Conservation (phyloP, 2,113 vertebrate genomes). For the Theropithecus gelada region DNA sequence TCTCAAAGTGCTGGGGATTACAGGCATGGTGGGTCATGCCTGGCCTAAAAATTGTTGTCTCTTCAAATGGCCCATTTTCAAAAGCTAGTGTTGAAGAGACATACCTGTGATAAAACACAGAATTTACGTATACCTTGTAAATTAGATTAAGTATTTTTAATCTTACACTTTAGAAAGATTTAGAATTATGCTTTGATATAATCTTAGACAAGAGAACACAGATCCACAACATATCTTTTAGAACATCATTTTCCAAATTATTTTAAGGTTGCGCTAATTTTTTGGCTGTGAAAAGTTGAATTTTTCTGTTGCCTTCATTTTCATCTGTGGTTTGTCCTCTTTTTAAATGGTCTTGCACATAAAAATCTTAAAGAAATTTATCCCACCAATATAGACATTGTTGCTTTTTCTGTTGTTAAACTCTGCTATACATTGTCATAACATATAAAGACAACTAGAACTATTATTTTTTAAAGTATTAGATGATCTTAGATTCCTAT, state of each 20-base stretch:
- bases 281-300: conserved; percentile 58
- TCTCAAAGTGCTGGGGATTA: neutral
- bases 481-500: neutral
- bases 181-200: conserved; percentile 41
- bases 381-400: conserved; percentile 54
- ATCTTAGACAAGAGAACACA: conserved; percentile 57
- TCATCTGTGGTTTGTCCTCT: conserved; percentile 44
- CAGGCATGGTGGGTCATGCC: neutral
- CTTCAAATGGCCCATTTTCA: conserved; percentile 66
- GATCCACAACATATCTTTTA: conserved; percentile 67
- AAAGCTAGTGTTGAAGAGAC: conserved; percentile 40
- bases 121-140: conserved; percentile 65
- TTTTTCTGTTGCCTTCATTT: conserved; percentile 48
- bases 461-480: neutral
- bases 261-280: conserved; percentile 60
- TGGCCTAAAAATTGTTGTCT: neutral
- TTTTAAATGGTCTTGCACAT: conserved; percentile 75
- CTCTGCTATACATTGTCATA: neutral
- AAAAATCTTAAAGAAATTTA: conserved; percentile 57
- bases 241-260: conserved; percentile 61
- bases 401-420: neutral
- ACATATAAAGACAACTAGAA: neutral
- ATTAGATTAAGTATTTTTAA: neutral
- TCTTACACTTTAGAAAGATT: conserved; percentile 50
- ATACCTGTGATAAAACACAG: conserved; percentile 61